A percentile compares a stretch with the other conserved stretches of the same genome.
Evolutionary conservation across 2,113 vertebrate genomes (phyloP).

Genomic region (Tautogolabrus adspersus): DNA sequence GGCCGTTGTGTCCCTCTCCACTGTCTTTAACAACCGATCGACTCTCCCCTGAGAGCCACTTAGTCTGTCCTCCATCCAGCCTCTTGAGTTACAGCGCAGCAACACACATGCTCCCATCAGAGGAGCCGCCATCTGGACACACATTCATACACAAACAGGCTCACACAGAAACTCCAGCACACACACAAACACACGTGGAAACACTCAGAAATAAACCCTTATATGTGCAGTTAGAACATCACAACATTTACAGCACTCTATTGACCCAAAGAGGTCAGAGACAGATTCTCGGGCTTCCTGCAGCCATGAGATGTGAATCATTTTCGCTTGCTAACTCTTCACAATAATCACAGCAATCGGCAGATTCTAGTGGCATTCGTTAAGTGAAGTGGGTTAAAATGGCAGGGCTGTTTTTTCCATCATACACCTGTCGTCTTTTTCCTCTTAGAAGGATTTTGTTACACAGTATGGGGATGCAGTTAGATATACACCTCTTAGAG

Average conservation of each 20-base stretch:
- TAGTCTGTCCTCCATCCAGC: slow-evolving; percentile 75
- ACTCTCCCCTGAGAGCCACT: slow-evolving; percentile 79
- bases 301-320: slow-evolving; percentile 3
- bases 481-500: background rate
- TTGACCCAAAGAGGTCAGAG: slow-evolving; percentile 25
- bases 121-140: slow-evolving; percentile 50
- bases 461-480: background rate
- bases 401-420: slow-evolving; percentile 22
- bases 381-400: slow-evolving; percentile 20
- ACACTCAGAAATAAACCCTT: slow-evolving; percentile 3
- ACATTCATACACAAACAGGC: slow-evolving; percentile 30
- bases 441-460: background rate
- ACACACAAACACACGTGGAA: slow-evolving; percentile 19
- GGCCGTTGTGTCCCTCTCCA: slow-evolving; percentile 72
- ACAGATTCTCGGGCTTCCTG: background rate
- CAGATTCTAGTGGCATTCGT: slow-evolving; percentile 18
- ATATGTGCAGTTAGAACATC: background rate
- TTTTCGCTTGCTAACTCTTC: slow-evolving; percentile 14
- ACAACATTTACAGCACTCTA: background rate
- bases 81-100: slow-evolving; percentile 76
- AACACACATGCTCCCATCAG: slow-evolving; percentile 64
- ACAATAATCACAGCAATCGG: slow-evolving; percentile 28
- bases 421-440: slow-evolving; percentile 4
- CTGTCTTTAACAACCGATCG: slow-evolving; percentile 76
- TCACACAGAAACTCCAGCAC: background rate